Conservation (phyloP, 2,888 invertebrate species). For the Hetaerina titia region DNA sequence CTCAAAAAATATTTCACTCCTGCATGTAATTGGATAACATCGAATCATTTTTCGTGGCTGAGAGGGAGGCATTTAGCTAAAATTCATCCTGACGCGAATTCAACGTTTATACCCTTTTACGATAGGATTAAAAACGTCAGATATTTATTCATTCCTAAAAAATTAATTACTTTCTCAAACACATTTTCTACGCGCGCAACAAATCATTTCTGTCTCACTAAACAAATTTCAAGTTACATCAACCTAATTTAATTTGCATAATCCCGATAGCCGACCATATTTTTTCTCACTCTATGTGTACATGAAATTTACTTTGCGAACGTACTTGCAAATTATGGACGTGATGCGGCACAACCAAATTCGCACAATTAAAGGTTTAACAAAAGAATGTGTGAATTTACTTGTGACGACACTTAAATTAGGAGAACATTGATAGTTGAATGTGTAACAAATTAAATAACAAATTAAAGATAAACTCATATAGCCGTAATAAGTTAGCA, state of each 20-base stretch:
- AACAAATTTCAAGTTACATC: not conserved
- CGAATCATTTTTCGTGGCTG: constrained; percentile 28
- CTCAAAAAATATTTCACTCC: not conserved
- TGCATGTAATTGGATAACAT: constrained; percentile 23
- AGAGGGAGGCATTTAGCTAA: not conserved
- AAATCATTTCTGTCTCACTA: not conserved
- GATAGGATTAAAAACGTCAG: constrained; percentile 10
- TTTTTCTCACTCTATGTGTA: not conserved
- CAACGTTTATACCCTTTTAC: not conserved
- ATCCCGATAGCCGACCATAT: not conserved
- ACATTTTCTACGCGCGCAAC: not conserved
- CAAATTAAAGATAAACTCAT: too few relatives aligned
- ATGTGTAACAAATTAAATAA: too few relatives aligned
- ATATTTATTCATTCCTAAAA: not conserved
- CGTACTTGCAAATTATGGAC: too few relatives aligned
- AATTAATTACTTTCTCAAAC: not conserved
- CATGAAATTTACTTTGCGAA: not conserved
- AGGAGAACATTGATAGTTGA: too few relatives aligned
- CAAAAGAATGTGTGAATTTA: too few relatives aligned
- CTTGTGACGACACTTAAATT: too few relatives aligned
- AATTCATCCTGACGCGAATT: constrained; percentile 13
- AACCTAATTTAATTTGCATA: not conserved
- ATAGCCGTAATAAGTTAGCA: too few relatives aligned
- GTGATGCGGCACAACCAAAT: too few relatives aligned
- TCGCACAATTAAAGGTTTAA: too few relatives aligned